Evolutionary conservation across 2,888 invertebrate genomes (phyloP), one percentile per base, ranked within the genome.

Genomic region (Laspeyria flexula): DNA sequence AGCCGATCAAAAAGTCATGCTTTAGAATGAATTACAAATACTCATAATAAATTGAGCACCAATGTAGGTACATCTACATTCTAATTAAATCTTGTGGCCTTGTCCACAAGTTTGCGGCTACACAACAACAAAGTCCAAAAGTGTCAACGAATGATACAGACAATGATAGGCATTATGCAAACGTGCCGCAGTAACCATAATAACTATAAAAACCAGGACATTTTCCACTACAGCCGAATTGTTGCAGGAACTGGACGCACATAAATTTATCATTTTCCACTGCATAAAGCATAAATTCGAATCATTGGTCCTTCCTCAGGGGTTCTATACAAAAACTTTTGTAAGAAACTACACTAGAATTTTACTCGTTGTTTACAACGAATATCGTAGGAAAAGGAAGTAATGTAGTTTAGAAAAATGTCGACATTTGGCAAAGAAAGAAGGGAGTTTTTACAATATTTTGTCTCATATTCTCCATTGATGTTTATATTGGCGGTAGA

Each of bases 231-330:
- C 73, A 81, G 77, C 33, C 81, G 81, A 81, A 82, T 84, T 71
- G 79, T 62, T 71, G 73, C 79, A 84, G 89, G 89, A 89, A 86
- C 90, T 89, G 90, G 90, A 87, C 90, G 75, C 65, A 71, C 83
- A 88, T 91, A 90, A 90, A 92, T 91, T 90, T 91, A 86, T 92
- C 79, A 90, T 91, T 91, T 92, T 92, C 91, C 91, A 85, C 86
- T 88, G 90, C 90, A 91, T 91, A 90, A 91, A 91, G 86, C 91
- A 84, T 86, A 89, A 89, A 88, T 86, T 88, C 90, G 88, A 86
- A 87, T 90, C 90, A 90, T 85, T 88, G 87, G 79, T 85, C 81
- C 75, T 89, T 88, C 88, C 86, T 83, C 68, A 80, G 85, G 75
- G 71, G 65, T 62, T 60, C 53, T 53, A 49, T 56, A 61, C 60